These are phyloP conservation scores for Zaprionus camerounensis DNA, from an alignment of 1,140 invertebrate species.

Conservation along the genomic window DNA sequence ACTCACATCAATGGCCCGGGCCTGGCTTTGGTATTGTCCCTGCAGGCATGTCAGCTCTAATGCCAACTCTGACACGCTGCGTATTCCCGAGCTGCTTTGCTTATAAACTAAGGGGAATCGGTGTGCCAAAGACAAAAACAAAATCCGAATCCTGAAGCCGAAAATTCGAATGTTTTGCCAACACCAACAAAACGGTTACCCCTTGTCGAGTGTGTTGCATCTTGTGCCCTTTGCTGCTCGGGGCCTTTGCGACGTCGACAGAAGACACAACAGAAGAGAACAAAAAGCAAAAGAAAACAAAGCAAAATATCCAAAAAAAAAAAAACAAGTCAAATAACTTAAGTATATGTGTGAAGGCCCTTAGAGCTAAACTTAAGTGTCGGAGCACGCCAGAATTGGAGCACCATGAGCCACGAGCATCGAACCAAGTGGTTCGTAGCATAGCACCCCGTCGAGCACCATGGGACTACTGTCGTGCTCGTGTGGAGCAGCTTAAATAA, in stretches of 20 bases:
- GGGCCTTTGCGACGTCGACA: conserved; percentile 48
- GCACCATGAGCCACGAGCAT: not conserved
- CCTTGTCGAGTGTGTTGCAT: conserved; percentile 31
- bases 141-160: conserved; percentile 24
- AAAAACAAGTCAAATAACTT: conserved; percentile 72
- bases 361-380: conserved; percentile 60
- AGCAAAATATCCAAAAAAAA: not conserved
- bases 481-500: conserved; percentile 30
- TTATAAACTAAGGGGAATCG: conserved; percentile 49
- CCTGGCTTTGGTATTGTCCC: conserved; percentile 54
- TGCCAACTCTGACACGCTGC: conserved; percentile 74
- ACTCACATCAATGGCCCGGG: conserved; percentile 65
- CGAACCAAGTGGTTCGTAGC: not conserved
- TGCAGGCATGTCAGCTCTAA: conserved; percentile 79
- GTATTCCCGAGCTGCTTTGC: conserved; percentile 51
- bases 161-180: conserved; percentile 65
- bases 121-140: conserved; percentile 54
- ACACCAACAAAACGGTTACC: conserved; percentile 18
- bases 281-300: conserved; percentile 30
- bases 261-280: conserved; percentile 24
- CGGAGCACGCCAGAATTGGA: conserved; percentile 14
- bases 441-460: conserved; percentile 6
- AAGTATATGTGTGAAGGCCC: conserved; percentile 71
- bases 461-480: conserved; percentile 28
- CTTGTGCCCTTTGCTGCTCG: conserved; percentile 66